Evolutionary conservation across 2,888 invertebrate genomes (phyloP), one percentile per base, ranked within the genome.

Genomic region (Pollenia griseotomentosa): DNA sequence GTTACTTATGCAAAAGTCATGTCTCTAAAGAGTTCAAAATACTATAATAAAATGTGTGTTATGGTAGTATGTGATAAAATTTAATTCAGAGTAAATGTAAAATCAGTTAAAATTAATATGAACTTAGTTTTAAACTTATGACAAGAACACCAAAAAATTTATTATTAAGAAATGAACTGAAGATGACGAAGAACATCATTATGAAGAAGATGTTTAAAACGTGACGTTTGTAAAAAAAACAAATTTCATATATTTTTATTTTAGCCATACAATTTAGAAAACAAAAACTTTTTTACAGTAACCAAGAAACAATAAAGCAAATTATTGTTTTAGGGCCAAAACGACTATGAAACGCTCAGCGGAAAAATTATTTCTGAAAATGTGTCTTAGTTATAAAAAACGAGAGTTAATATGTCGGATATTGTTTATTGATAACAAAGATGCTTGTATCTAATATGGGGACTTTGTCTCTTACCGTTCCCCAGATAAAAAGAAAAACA

Each of bases 171-270:
- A 46, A 48, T 23, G 55, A 68, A 57, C 51, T 61, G 12, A n/a
- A n/a, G 42, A 61, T 42, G 63, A 48, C 48, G 19, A 51, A 11
- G n/a, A 53, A 16, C 46, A 46, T 63, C 59, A 46, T 48, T 42
- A 19, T 61, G 74, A 19, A 71, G 55, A 78, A 71, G 59, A 81
- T 51, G 63, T 42, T 11, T 12, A 81, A 81, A 85, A 85, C 81
- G 85, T 85, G 85, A 85, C 68, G 55, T 55, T 61, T 61, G 23
- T 14, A 65, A 77, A 48, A 14, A 33, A 10, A 33, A 40, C 46
- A 55, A 51, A 53, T 10, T 23, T 10, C 46, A 40, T 71, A 48
- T 77, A 57, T 23, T 65, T 65, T 63, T 53, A 16, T 78, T 68
- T 80, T 44, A 16, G 10, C 51, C 61, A 63, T 51, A 63, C 70